Percentiles rank a stretch among this genome's conserved stretches.
Conservation (phyloP, 2,113 vertebrate species). For the Oncorhynchus masou region DNA sequence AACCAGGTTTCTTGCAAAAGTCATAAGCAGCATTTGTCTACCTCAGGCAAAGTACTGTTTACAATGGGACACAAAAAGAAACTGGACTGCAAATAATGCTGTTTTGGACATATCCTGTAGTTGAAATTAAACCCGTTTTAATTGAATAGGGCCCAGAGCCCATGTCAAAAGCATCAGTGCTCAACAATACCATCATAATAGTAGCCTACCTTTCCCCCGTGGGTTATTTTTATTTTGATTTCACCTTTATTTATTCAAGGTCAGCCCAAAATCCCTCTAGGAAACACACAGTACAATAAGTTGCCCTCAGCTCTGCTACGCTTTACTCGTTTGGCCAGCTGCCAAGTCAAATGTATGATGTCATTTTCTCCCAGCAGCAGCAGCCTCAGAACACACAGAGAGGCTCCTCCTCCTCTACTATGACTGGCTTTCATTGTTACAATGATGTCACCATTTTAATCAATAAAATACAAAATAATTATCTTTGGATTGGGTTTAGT, state of each 20-base stretch:
- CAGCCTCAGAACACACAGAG: slow-evolving; percentile 28
- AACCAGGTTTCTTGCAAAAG: no score
- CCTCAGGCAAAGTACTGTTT: no score
- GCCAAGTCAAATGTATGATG: slow-evolving; percentile 62
- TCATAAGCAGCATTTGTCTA: no score
- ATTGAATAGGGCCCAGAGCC: no score
- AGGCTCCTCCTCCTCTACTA: slow-evolving; percentile 18
- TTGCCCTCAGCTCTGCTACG: slow-evolving; percentile 26
- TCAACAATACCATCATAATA: no score
- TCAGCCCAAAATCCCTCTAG: slow-evolving; percentile 14
- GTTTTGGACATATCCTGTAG: no score
- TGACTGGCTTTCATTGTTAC: slow-evolving; percentile 34
- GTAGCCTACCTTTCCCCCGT: no score
- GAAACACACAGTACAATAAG: slow-evolving; percentile 8
- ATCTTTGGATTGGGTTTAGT: slow-evolving; percentile 5
- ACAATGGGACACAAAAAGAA: no score
- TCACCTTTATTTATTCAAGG: not conserved
- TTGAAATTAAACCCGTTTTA: no score
- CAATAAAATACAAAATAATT: slow-evolving; percentile 5
- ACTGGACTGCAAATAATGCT: no score
- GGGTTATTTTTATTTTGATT: not conserved
- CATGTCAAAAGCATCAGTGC: no score
- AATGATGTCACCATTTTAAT: slow-evolving; percentile 54
- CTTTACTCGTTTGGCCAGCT: slow-evolving; percentile 25
- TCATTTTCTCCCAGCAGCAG: slow-evolving; percentile 31